phyloP scores from a whole-genome alignment of 2,113 vertebrate genomes.

The Microtus ochrogaster region DNA sequence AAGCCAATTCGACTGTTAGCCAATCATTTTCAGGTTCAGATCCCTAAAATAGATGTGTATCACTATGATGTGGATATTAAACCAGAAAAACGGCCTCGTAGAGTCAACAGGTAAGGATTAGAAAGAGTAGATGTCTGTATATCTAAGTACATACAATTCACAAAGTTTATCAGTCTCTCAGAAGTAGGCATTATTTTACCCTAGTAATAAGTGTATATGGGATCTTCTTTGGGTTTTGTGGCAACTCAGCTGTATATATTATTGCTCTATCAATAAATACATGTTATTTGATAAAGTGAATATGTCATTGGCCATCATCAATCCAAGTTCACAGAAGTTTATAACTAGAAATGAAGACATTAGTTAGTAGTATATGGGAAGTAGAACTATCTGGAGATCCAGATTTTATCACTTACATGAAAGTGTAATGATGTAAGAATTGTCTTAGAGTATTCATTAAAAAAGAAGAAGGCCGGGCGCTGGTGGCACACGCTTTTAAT shows the following conservation, averaged over 20 bases:
- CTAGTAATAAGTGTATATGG: constrained; percentile 23
- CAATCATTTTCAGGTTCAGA: constrained; percentile 99
- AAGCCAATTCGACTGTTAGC: constrained; percentile 98
- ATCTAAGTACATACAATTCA: not conserved
- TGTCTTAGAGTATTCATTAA: not conserved
- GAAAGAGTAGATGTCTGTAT: not conserved
- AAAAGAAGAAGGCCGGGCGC: not conserved
- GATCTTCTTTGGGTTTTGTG: not conserved
- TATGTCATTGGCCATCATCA: not conserved
- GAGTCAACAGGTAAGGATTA: constrained; percentile 95
- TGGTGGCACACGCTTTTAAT: no score
- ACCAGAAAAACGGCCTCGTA: constrained; percentile 97
- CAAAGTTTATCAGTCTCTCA: constrained; percentile 32
- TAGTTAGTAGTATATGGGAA: not conserved
- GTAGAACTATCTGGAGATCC: constrained; percentile 36
- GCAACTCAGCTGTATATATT: constrained; percentile 3
- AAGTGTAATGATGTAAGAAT: not conserved
- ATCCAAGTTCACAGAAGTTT: constrained; percentile 34
- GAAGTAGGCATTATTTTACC: constrained; percentile 33
- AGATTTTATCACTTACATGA: not conserved
- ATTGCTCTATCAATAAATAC: constrained; percentile 38
- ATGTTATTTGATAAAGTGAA: constrained; percentile 27
- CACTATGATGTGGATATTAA: constrained; percentile 99
- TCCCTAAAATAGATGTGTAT: constrained; percentile 99
- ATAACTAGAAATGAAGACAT: not conserved